A percentile compares a stretch with the other conserved stretches of the same genome.
phyloP scores from a whole-genome alignment of 2,888 invertebrate species.

The Conistra vaccinii region DNA sequence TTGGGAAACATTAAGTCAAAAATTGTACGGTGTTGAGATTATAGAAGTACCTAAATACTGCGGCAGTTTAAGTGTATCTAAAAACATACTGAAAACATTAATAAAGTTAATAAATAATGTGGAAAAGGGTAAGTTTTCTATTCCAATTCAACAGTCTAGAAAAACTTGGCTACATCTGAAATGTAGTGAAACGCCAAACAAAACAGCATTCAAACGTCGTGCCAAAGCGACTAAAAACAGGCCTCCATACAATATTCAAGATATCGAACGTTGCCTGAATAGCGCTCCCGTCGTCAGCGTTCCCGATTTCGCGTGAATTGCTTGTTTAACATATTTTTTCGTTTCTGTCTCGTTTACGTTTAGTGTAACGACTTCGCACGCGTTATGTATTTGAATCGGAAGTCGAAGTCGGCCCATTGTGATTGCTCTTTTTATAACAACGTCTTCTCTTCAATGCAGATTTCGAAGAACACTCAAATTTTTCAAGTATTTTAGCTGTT shows the following conservation, averaged over 20 bases:
- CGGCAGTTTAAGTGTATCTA: not conserved
- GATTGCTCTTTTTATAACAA: constrained; percentile 69
- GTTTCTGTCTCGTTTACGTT: constrained; percentile 83
- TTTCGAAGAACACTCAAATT: constrained; percentile 52
- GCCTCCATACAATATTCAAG: constrained; percentile 41
- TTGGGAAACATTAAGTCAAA: too few relatives aligned
- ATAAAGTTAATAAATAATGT: not conserved
- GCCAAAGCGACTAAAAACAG: constrained; percentile 45
- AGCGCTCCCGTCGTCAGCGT: constrained; percentile 78
- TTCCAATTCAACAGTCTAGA: not conserved
- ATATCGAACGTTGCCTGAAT: constrained; percentile 72
- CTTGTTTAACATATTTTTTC: constrained; percentile 89
- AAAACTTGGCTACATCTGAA: not conserved
- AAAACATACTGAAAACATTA: not conserved
- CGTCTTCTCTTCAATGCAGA: constrained; percentile 53
- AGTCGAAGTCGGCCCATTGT: constrained; percentile 64
- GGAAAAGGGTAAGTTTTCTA: not conserved
- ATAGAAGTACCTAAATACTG: not conserved
- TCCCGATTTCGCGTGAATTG: constrained; percentile 84
- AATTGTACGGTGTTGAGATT: too few relatives aligned
- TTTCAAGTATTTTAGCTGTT: constrained; percentile 48
- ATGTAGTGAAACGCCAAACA: constrained; percentile 14
- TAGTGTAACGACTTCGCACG: constrained; percentile 82
- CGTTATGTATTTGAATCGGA: constrained; percentile 78
- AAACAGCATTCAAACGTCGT: constrained; percentile 20